Percentiles rank a stretch among this genome's conserved stretches.
These are phyloP conservation scores for Lophotis ruficrista DNA, from an alignment of 2,113 vertebrate genomes.

Conservation along the genomic window DNA sequence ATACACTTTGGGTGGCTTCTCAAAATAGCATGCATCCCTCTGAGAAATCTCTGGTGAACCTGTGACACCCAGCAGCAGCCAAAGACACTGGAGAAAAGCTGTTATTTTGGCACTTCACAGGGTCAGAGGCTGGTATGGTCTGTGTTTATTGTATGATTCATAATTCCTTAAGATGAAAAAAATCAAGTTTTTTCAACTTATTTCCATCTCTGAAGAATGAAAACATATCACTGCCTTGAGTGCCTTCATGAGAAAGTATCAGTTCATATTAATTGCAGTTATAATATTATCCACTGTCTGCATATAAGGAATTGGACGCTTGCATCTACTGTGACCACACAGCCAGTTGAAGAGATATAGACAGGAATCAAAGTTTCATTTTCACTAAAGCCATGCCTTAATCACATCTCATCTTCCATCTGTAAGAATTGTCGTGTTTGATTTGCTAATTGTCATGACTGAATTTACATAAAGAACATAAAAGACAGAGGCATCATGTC, in stretches of 20 bases:
- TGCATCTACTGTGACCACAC: background rate
- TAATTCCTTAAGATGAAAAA: background rate
- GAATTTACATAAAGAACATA: background rate
- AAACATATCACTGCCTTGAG: background rate
- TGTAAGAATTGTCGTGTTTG: background rate
- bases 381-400: background rate
- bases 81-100: background rate
- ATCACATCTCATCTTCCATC: background rate
- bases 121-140: background rate
- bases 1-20: background rate
- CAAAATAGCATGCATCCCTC: background rate
- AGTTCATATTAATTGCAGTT: background rate
- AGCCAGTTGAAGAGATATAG: background rate
- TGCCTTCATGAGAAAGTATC: background rate
- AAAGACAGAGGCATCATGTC: background rate
- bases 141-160: background rate
- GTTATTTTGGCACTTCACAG: background rate
- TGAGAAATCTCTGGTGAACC: background rate
- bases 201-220: background rate
- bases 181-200: background rate
- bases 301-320: rapidly evolving
- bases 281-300: background rate
- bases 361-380: background rate
- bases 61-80: background rate
- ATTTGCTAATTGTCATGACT: background rate